Evolutionary conservation across 2,888 invertebrate species (phyloP).

Genomic region (Gymnosoma rotundatum): DNA sequence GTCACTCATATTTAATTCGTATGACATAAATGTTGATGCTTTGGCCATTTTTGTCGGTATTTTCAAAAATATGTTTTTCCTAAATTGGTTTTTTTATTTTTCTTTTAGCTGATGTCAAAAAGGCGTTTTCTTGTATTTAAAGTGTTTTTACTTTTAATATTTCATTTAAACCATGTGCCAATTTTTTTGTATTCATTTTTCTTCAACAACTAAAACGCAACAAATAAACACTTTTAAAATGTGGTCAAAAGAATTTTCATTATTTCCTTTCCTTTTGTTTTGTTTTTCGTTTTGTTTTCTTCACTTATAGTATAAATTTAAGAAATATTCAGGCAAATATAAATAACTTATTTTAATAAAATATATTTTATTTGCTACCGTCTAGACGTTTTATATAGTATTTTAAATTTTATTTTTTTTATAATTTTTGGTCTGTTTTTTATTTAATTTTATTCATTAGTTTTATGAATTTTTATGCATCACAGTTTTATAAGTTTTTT

Average conservation of each 20-base stretch:
- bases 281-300: neutral
- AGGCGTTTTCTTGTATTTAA: slow-evolving; percentile 36
- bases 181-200: slow-evolving; percentile 26
- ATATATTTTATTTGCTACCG: slow-evolving; percentile 18
- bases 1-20: slow-evolving; percentile 20
- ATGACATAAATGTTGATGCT: too few relatives aligned
- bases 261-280: neutral
- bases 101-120: slow-evolving; percentile 32
- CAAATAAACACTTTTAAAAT: neutral
- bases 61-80: slow-evolving; percentile 9
- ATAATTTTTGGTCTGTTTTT: neutral
- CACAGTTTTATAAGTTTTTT: neutral
- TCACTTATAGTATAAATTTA: neutral
- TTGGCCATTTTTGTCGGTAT: slow-evolving; percentile 32
- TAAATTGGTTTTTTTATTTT: slow-evolving; percentile 27
- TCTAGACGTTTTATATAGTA: slow-evolving; percentile 64
- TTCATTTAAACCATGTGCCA: slow-evolving; percentile 54
- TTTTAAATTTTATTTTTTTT: slow-evolving; percentile 33
- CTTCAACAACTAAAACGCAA: neutral
- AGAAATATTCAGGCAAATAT: neutral
- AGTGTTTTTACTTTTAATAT: slow-evolving; percentile 24
- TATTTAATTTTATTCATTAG: slow-evolving; percentile 28
- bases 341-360: neutral
- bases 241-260: slow-evolving; percentile 40
- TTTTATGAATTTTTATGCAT: slow-evolving; percentile 7